phyloP scores from a whole-genome alignment of 2,113 vertebrate species.

The Megaceryle maxima region DNA sequence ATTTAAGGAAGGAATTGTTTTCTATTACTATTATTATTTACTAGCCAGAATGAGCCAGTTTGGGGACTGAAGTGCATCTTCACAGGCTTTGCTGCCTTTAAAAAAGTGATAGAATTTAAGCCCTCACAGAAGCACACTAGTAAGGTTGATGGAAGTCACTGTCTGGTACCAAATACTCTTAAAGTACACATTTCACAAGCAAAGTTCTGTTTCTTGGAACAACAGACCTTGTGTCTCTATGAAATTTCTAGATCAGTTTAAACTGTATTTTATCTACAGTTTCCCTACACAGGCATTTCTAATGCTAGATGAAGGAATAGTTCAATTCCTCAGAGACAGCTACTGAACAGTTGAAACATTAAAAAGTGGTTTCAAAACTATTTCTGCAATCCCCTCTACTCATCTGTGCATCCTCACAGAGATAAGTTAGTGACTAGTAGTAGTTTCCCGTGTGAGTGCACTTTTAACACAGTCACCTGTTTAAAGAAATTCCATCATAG shows the following conservation, averaged over 20 bases:
- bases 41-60: constrained; percentile 20
- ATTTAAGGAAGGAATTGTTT: constrained; percentile 28
- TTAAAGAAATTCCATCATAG: constrained; percentile 46
- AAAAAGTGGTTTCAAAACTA: not conserved
- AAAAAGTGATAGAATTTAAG: constrained; percentile 12
- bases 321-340: not conserved
- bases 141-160: constrained; percentile 55
- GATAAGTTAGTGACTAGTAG: not conserved
- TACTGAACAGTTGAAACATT: not conserved
- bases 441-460: not conserved
- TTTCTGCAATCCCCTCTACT: not conserved
- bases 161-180: not conserved
- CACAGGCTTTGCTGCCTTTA: constrained; percentile 4
- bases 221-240: not conserved
- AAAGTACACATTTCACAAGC: not conserved
- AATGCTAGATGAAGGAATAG: not conserved
- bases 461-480: constrained; percentile 56
- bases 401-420: not conserved
- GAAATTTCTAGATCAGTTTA: not conserved
- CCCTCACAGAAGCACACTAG: constrained; percentile 15
- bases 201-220: not conserved
- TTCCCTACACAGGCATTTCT: not conserved
- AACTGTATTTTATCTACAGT: not conserved
- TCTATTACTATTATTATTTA: constrained; percentile 24
- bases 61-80: constrained; percentile 13